Evolutionary conservation across 2,113 vertebrate species (phyloP).

Genomic region (Hippocampus abdominalis): DNA sequence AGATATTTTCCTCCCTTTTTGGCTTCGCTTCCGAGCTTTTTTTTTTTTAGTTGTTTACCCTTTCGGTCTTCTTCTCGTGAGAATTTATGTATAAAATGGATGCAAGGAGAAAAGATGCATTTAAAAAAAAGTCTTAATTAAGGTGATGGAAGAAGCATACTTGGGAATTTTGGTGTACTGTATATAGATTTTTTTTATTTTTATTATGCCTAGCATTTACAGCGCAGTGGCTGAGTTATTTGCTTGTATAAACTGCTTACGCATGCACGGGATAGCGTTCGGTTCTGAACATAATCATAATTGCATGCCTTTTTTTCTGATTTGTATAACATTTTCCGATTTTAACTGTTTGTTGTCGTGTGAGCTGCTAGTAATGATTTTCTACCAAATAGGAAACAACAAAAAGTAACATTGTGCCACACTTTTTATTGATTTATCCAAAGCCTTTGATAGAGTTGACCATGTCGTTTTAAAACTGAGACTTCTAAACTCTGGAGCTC

Average conservation of each 20-base stretch:
- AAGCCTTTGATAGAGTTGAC: too few species aligned
- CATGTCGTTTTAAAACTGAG: too few species aligned
- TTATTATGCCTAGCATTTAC: neutral
- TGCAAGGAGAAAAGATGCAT: neutral
- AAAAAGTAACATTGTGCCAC: too few species aligned
- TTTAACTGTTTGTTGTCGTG: too few species aligned
- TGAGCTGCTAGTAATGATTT: too few species aligned
- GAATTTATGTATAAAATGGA: neutral
- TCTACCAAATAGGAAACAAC: too few species aligned
- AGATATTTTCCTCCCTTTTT: conserved; percentile 22
- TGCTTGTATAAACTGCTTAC: neutral
- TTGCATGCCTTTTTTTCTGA: too few species aligned
- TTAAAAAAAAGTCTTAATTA: neutral
- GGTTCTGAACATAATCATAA: neutral
- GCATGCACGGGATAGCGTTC: neutral
- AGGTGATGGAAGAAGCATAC: neutral
- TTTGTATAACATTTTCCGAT: too few species aligned
- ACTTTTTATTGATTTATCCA: too few species aligned
- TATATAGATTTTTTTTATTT: neutral
- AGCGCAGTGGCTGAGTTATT: neutral
- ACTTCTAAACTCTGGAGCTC: too few species aligned
- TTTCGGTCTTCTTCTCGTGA: neutral
- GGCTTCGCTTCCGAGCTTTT: conserved; percentile 65
- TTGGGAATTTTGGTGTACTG: neutral
- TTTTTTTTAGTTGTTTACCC: conserved; percentile 75